Percentiles rank a stretch among this genome's conserved stretches.
Conservation (phyloP, 2,113 vertebrate species). For the Hippocampus comes region DNA sequence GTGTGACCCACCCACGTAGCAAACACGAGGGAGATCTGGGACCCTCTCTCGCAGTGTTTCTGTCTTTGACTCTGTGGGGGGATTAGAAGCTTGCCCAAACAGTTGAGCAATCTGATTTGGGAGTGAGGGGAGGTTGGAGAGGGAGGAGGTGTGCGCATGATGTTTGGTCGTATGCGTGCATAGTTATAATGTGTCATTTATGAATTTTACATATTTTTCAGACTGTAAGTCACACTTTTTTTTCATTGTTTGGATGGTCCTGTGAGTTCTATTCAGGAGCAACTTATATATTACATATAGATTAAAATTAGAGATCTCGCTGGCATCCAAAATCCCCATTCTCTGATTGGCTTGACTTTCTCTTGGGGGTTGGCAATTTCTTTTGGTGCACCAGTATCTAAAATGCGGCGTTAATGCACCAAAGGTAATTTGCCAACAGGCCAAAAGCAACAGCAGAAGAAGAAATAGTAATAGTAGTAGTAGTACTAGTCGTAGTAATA, state of each 20-base stretch:
- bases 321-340: no score
- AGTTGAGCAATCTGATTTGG: constrained; percentile 45
- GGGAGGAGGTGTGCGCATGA: neutral
- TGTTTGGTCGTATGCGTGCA: neutral
- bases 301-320: no score
- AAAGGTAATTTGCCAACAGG: neutral
- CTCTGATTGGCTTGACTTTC: neutral
- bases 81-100: constrained; percentile 41
- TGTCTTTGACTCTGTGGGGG: constrained; percentile 21
- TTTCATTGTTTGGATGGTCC: no score
- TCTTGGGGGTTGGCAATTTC: neutral
- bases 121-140: neutral
- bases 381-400: neutral
- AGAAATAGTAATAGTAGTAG: no score
- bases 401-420: no score
- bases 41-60: constrained; percentile 19
- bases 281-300: no score
- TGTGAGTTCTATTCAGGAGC: neutral
- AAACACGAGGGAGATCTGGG: constrained; percentile 26
- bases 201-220: no score
- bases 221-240: no score
- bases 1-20: constrained; percentile 45
- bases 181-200: neutral
- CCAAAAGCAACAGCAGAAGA: no score
- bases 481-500: no score